Conservation (phyloP, 2,113 vertebrate genomes). For the Poeciliopsis turrubarensis region DNA sequence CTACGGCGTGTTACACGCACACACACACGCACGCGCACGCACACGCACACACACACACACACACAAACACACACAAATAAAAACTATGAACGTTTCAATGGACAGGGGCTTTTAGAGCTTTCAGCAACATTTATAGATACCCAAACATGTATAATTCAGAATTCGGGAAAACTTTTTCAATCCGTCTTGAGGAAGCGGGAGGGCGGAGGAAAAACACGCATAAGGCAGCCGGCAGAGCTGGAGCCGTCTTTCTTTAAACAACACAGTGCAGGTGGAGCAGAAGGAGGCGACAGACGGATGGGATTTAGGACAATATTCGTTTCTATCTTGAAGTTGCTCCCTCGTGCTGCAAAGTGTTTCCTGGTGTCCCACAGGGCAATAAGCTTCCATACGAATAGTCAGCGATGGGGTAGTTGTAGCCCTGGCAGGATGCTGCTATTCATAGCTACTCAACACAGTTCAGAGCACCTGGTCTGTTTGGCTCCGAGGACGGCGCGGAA, state of each 20-base stretch:
- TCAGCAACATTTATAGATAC: conserved; percentile 30
- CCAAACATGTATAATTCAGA: conserved; percentile 62
- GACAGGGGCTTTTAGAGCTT: conserved; percentile 24
- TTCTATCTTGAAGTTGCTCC: conserved; percentile 48
- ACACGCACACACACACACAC: too few species aligned
- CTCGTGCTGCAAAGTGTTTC: conserved; percentile 61
- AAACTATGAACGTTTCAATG: conserved; percentile 5
- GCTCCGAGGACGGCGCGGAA: conserved; percentile 73
- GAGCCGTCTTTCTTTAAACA: conserved; percentile 43
- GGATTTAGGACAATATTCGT: conserved; percentile 66
- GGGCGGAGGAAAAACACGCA: conserved; percentile 19
- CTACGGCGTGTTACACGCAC: not conserved
- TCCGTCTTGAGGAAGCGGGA: not conserved
- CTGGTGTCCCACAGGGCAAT: conserved; percentile 56
- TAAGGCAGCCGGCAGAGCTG: conserved; percentile 5
- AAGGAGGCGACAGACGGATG: conserved; percentile 53
- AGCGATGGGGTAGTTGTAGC: conserved; percentile 69
- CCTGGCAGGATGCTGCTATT: conserved; percentile 70
- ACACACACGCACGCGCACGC: not conserved
- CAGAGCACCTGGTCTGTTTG: conserved; percentile 71
- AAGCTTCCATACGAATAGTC: conserved; percentile 63
- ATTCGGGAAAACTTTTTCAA: conserved; percentile 29
- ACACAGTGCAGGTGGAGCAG: conserved; percentile 34
- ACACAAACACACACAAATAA: not conserved
- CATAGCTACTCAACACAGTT: conserved; percentile 76